phyloP scores from a whole-genome alignment of 2,888 invertebrate species.

The Hoplodrina ambigua region DNA sequence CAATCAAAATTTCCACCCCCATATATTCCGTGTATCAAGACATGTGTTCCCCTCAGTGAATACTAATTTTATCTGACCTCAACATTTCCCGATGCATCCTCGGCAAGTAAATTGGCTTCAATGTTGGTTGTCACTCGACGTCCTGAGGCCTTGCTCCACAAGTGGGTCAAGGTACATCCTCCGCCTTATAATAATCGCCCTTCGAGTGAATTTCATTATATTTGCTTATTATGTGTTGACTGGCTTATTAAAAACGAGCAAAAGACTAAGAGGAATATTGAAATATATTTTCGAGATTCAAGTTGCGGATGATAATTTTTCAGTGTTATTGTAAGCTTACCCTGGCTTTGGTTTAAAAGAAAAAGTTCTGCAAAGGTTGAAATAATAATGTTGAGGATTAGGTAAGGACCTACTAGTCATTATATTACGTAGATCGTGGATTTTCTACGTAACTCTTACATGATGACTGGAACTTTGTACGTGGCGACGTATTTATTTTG shows the following conservation, averaged over 20 bases:
- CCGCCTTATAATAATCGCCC: conserved; percentile 35
- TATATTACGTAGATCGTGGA: background rate
- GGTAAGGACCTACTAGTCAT: background rate
- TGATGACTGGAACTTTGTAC: background rate
- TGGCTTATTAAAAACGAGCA: background rate
- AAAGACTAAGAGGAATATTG: background rate
- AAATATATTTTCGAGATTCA: background rate
- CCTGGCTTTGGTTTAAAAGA: background rate
- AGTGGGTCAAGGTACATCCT: conserved; percentile 63
- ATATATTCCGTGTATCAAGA: background rate
- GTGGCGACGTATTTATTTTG: conserved; percentile 3
- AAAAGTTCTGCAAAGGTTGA: background rate
- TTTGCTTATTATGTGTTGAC: background rate
- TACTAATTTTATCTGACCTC: conserved; percentile 23
- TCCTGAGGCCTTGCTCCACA: conserved; percentile 36
- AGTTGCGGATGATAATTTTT: background rate
- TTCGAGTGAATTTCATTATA: conserved; percentile 36
- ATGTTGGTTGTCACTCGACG: conserved; percentile 21
- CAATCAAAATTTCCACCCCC: background rate
- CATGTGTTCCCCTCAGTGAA: background rate
- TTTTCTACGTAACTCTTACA: background rate
- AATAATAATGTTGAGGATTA: no score
- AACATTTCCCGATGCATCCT: conserved; percentile 30
- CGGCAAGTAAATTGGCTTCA: conserved; percentile 30
- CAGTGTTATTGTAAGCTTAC: background rate